phyloP scores from a whole-genome alignment of 1,140 invertebrate species.

The Eciton burchellii region DNA sequence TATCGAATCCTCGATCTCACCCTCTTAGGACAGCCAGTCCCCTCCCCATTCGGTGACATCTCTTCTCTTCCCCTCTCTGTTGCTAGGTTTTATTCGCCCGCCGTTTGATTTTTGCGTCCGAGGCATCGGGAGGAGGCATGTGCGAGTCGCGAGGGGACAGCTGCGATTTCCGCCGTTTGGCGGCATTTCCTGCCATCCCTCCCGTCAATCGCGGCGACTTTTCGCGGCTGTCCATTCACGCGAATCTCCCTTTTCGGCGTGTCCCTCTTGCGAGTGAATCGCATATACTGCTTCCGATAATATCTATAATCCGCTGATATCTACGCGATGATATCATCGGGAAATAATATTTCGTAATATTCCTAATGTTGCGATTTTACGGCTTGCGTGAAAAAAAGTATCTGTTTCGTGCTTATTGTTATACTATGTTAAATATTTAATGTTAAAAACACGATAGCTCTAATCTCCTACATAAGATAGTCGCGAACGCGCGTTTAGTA shows the following conservation, averaged over 20 bases:
- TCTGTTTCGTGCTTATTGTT: background rate
- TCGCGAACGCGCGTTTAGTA: constrained; percentile 11
- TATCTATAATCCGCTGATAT: constrained; percentile 9
- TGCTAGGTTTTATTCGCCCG: constrained; percentile 50
- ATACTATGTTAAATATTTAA: constrained; percentile 8
- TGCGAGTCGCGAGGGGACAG: constrained; percentile 30
- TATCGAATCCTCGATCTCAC: constrained; percentile 68
- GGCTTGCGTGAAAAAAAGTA: background rate
- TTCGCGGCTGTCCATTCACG: background rate
- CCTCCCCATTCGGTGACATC: constrained; percentile 41
- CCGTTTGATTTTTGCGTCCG: constrained; percentile 51
- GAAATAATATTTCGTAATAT: background rate
- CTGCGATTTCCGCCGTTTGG: constrained; percentile 46
- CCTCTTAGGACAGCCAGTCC: constrained; percentile 61
- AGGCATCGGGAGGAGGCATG: constrained; percentile 37
- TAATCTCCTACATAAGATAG: constrained; percentile 34
- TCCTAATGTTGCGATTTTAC: background rate
- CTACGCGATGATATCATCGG: background rate
- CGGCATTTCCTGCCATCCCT: background rate
- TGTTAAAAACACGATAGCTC: background rate
- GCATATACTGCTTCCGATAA: background rate
- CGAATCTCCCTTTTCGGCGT: background rate
- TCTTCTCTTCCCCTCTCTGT: constrained; percentile 52
- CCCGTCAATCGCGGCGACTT: constrained; percentile 8
- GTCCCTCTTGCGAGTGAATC: background rate